Evolutionary conservation across 2,888 invertebrate genomes (phyloP), one percentile per base, ranked within the genome.

Genomic region (Eilema caniola): DNA sequence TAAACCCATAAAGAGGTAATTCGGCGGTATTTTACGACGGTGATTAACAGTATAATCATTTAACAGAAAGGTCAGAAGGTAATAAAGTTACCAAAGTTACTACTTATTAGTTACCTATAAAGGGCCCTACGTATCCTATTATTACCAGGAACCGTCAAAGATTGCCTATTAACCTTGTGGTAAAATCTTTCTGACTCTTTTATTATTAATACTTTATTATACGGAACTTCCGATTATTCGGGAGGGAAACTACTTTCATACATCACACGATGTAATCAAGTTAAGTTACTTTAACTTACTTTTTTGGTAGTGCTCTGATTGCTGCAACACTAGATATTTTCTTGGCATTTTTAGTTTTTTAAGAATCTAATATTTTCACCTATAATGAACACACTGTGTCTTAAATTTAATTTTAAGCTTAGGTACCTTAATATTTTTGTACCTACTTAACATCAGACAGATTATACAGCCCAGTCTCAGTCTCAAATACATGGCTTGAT

Each of bases 41-140:
- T 60, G 63, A 69, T 70, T 61, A 62, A 53, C 47, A 53, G n/a
- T 31, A 61, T 31, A 62, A 47, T 37, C 25, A 24, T 41, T 53
- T 33, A 56, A 59, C 64, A 41, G 23, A 31, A 57, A 67, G 62
- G 67, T 67, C 56, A 60, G 37, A 33, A 37, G 28, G 53, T 20
- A 57, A 64, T 56, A 67, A 67, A n/a, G 2, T 66, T 37, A 41
- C 33, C n/a, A 1, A 64, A 67, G 53, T 60, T 56, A 60, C 16
- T 57, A 31, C 62, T 57, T 71, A 61, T 71, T 56, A 67, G 60
- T 67, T 64, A 64, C 56, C 60, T 47, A 63, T 63, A 67, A 67
- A 71, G 14, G 56, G 25, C 14, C 24, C 12, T 70, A 47, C 57
- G 37, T 53, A 25, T 24, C 8, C 63, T 12, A n/a, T 24, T 63